Conservation (phyloP, 2,888 invertebrate genomes). For the Toxonevra muliebris region DNA sequence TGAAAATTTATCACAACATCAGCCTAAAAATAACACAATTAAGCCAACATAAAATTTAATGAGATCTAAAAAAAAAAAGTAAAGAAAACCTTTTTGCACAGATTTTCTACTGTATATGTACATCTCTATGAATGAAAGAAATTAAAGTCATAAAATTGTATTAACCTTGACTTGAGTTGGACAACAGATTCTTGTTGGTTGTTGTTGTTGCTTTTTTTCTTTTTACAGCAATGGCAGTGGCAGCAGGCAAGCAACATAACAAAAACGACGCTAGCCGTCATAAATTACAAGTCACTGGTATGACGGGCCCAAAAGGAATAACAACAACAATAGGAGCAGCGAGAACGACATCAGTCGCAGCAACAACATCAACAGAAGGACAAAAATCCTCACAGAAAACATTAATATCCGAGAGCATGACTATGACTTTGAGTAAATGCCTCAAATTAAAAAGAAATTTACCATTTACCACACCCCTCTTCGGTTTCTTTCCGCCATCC, state of each 20-base stretch:
- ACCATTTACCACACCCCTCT: constrained; percentile 51
- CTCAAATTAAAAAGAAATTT: constrained; percentile 61
- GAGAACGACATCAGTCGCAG: background rate
- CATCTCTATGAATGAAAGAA: background rate
- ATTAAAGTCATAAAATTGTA: constrained; percentile 24
- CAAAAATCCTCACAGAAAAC: constrained; percentile 31
- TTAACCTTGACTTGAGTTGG: constrained; percentile 24
- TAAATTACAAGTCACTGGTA: constrained; percentile 58
- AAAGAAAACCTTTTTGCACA: too few relatives aligned
- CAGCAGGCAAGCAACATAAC: background rate
- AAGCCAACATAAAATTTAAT: too few relatives aligned
- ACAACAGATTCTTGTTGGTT: constrained; percentile 1
- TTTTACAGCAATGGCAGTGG: background rate
- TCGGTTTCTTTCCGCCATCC: background rate
- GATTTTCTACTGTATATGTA: too few relatives aligned
- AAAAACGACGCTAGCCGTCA: constrained; percentile 40
- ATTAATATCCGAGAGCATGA: constrained; percentile 56
- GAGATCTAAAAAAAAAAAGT: too few relatives aligned
- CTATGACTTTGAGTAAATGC: constrained; percentile 60
- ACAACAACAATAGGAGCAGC: background rate
- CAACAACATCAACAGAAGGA: constrained; percentile 9
- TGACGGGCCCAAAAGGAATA: constrained; percentile 38
- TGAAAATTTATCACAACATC: too few relatives aligned
- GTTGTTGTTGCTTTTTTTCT: background rate
- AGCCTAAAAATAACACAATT: too few relatives aligned